A percentile compares a stretch with the other conserved stretches of the same genome.
phyloP scores from a whole-genome alignment of 2,113 vertebrate genomes.

The Anolis carolinensis region DNA sequence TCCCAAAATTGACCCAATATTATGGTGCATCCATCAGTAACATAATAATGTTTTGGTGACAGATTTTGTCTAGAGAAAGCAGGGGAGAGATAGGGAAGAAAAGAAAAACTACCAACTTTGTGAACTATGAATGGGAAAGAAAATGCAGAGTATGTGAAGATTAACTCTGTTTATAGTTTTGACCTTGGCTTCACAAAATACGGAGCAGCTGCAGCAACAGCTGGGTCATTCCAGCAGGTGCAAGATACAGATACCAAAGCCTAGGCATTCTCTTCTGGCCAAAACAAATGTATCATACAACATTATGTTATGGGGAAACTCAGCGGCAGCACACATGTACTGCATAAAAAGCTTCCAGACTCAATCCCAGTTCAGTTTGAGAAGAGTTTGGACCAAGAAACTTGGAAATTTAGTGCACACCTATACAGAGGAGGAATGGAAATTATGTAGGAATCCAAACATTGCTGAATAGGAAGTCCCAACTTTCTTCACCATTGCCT shows the following conservation, averaged over 20 bases:
- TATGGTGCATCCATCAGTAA: too few species aligned
- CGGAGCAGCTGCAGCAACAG: constrained; percentile 56
- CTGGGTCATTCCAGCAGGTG: constrained; percentile 46
- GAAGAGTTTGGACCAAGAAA: background rate
- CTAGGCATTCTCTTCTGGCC: constrained; percentile 23
- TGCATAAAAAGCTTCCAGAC: background rate
- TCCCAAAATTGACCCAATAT: too few species aligned
- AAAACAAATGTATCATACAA: constrained; percentile 11
- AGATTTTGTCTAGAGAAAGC: constrained; percentile 2
- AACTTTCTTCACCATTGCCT: background rate
- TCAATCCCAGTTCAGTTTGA: background rate
- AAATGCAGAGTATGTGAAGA: background rate
- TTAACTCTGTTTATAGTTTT: background rate
- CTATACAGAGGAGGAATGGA: background rate
- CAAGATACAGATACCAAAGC: constrained; percentile 36
- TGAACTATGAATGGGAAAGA: background rate
- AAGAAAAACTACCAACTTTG: background rate
- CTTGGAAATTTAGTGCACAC: background rate
- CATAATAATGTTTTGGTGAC: too few species aligned
- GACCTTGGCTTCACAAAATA: constrained; percentile 6
- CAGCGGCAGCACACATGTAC: background rate
- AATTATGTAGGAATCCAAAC: too few species aligned
- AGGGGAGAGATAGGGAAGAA: background rate
- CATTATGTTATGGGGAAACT: background rate
- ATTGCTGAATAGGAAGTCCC: background rate